Conservation (phyloP, 1,140 invertebrate species). For the Cephus cinctus region DNA sequence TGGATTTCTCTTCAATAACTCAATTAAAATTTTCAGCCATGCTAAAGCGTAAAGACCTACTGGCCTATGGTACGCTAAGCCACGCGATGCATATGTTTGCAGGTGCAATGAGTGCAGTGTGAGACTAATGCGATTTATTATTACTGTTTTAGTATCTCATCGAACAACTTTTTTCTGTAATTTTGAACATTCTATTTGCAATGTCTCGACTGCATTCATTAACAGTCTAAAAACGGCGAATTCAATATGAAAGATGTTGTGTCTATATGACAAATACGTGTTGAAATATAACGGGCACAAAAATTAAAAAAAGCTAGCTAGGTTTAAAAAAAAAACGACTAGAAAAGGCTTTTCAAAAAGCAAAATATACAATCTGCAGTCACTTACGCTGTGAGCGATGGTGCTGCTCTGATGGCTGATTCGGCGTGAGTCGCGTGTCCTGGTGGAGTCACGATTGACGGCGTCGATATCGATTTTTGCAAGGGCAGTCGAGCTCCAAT, state of each 20-base stretch:
- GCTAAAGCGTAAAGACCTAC: too few species aligned
- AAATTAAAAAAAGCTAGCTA: constrained; percentile 8
- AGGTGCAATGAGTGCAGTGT: too few species aligned
- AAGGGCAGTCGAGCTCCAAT: constrained; percentile 68
- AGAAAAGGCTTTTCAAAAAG: constrained; percentile 10
- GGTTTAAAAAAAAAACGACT: not conserved
- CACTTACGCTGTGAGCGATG: constrained; percentile 46
- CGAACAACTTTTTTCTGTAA: too few species aligned
- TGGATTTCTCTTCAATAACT: too few species aligned
- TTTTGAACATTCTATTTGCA: too few species aligned
- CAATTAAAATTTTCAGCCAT: constrained; percentile 7
- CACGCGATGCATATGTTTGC: constrained; percentile 3
- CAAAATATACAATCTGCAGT: constrained; percentile 9
- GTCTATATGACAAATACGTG: too few species aligned
- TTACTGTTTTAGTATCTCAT: too few species aligned
- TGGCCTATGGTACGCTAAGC: constrained; percentile 2
- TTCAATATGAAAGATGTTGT: too few species aligned
- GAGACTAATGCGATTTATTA: too few species aligned
- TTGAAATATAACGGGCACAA: too few species aligned
- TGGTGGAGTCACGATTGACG: constrained; percentile 76
- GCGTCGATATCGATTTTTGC: constrained; percentile 89
- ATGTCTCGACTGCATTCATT: too few species aligned
- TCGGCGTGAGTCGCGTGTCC: constrained; percentile 51
- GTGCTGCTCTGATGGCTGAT: constrained; percentile 36
- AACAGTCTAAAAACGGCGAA: too few species aligned